Percentiles rank a stretch among this genome's conserved stretches.
Evolutionary conservation across 2,113 vertebrate genomes (phyloP).

Genomic region (Thamnaconus septentrionalis): DNA sequence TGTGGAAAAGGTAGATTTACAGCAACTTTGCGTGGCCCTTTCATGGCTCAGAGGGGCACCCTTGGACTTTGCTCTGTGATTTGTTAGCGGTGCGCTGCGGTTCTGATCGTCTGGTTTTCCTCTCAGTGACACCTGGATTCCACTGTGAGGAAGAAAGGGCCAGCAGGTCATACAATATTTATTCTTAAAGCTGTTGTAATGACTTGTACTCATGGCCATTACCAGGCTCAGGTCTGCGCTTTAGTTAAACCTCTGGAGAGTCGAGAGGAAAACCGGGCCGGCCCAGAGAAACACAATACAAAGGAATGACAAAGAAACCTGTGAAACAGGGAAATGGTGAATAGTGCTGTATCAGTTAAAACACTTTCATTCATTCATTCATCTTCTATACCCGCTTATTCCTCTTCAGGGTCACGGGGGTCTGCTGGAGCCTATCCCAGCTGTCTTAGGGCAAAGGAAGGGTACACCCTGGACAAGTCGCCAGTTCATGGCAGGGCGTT

Average conservation of each 20-base stretch:
- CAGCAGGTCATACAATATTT: conserved; percentile 26
- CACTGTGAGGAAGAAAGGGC: conserved; percentile 1
- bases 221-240: neutral
- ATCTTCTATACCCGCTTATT: too few relatives aligned
- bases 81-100: conserved; percentile 13
- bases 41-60: neutral
- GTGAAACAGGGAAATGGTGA: too few relatives aligned
- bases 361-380: too few relatives aligned
- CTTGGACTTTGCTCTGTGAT: conserved; percentile 12
- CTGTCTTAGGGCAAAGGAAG: too few relatives aligned
- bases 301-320: too few relatives aligned
- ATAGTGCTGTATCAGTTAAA: too few relatives aligned
- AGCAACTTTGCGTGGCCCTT: conserved; percentile 8
- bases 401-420: too few relatives aligned
- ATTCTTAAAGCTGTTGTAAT: conserved; percentile 14
- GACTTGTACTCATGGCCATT: conserved; percentile 12
- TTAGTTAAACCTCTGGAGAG: neutral
- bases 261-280: conserved; percentile 14
- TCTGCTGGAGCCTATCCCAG: too few relatives aligned
- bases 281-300: neutral
- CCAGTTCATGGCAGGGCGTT: too few relatives aligned
- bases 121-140: conserved; percentile 8
- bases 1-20: conserved; percentile 11
- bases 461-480: too few relatives aligned
- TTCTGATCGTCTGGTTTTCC: conserved; percentile 30